These are phyloP conservation scores for Mesembrinibis cayennensis DNA, from an alignment of 2,113 vertebrate genomes.

Conservation along the genomic window DNA sequence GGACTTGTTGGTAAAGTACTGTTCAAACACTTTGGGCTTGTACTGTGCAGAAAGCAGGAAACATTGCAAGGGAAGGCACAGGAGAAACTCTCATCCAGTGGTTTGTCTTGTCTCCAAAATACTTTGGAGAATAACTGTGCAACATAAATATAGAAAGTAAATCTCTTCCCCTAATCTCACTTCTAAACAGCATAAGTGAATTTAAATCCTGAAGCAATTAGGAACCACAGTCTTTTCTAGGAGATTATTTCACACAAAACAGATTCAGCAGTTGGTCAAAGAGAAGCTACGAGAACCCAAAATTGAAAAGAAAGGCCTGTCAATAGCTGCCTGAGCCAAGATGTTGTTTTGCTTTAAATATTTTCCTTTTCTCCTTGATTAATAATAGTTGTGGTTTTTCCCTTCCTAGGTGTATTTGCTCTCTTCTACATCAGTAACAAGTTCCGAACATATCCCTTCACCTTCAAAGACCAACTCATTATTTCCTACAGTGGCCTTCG, in stretches of 20 bases:
- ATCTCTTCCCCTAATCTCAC: not conserved
- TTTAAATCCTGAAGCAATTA: not conserved
- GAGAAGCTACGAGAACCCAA: not conserved
- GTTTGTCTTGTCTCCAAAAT: not conserved
- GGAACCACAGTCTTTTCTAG: not conserved
- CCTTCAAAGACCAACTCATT: slow-evolving; percentile 91
- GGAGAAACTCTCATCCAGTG: not conserved
- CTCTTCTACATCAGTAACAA: slow-evolving; percentile 93
- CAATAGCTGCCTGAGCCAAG: not conserved
- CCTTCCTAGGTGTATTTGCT: slow-evolving; percentile 84
- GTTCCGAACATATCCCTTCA: slow-evolving; percentile 92
- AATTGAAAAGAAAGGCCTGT: not conserved
- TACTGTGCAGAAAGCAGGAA: not conserved
- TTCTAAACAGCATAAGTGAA: not conserved
- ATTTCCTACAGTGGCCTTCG: slow-evolving; percentile 93
- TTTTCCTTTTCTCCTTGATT: not conserved
- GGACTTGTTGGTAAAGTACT: not conserved
- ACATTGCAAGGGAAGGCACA: not conserved
- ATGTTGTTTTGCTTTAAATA: not conserved
- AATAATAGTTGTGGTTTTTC: not conserved
- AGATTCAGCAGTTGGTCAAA: not conserved
- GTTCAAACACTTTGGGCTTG: not conserved
- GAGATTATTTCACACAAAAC: not conserved
- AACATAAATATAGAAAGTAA: not conserved
- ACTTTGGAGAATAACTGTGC: not conserved